Base-by-base conservation (phyloP, 1,140 invertebrate genomes). In the Melipona quadrifasciata region DNA sequence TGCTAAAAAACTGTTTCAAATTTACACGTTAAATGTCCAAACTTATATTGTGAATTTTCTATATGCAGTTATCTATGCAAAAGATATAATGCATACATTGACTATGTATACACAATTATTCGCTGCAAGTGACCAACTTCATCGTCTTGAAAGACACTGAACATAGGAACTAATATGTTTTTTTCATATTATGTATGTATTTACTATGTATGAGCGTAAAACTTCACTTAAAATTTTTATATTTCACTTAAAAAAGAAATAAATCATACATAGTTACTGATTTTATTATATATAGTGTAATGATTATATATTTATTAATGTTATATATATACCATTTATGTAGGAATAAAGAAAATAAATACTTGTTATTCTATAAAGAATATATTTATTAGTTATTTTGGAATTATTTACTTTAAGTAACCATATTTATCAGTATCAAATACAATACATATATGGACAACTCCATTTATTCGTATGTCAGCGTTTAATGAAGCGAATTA, bases 41-140 rank as follows among this genome's bases (percentile, higher is more conserved):
- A 85, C 65, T 53, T 87, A 76, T 87, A 81, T 76, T 67, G 67
- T 55, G 19, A 82, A 86, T 82, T 86, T 86, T 84, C 61, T 73
- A 34, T 80, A 78, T 78, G 71, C 55, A 85, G 57, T 5, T 70
- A 77, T 84, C 24, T 80, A 83, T 76, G 24, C 68, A 79, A 80
- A 55, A 70, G 55, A 39, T 39, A 71, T 79, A 79, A 79, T 79
- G 64, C n/a, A 12, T 61, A 61, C 24, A 55, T 77, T 21, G 65
- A 21, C 71, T 53, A 16, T 67, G 73, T 82, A 51, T 34, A 31
- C 58, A 58, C 17, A 55, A 39, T 39, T 67, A 65, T 11, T 4
- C 24, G 0, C 10, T 51, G 31, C 14, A 8, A 57, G 47, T 14
- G 24, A 31, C 75, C 51, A 79, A 84, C 82, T 84, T 84, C 75